Evolutionary conservation across 2,113 vertebrate species (phyloP).

Genomic region (Aplodontia rufa): DNA sequence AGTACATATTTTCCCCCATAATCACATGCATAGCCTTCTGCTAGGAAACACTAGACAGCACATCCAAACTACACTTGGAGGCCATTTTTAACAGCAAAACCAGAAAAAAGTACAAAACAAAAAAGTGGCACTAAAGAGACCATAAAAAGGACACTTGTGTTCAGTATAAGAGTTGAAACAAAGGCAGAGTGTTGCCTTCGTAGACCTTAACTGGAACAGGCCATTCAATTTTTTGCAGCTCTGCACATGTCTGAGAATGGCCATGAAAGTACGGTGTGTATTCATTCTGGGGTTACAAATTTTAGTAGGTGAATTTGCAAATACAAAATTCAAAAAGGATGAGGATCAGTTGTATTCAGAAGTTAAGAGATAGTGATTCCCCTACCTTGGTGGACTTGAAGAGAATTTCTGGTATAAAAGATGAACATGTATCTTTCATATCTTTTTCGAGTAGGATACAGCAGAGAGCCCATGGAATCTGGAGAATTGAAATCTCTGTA

Average conservation of each 20-base stretch:
- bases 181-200: not conserved
- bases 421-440: not conserved
- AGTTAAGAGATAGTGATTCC: not conserved
- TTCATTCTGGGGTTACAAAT: not conserved
- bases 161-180: not conserved
- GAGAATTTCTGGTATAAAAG: not conserved
- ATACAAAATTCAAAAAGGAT: not conserved
- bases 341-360: not conserved
- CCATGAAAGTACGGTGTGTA: not conserved
- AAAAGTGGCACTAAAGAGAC: not conserved
- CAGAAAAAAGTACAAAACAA: not conserved
- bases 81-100: not conserved
- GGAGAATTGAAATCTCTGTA: not conserved
- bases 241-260: not conserved
- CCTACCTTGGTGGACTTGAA: not conserved
- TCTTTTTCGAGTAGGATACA: not conserved
- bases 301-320: not conserved
- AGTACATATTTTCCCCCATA: not conserved
- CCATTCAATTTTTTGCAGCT: not conserved
- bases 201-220: not conserved
- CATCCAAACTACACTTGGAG: not conserved
- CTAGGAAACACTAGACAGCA: not conserved
- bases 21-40: not conserved
- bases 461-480: not conserved
- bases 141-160: not conserved